A percentile compares a stretch with the other conserved stretches of the same genome.
Conservation (phyloP, 2,797 vertebrate species). For the Aldrovandia affinis region DNA sequence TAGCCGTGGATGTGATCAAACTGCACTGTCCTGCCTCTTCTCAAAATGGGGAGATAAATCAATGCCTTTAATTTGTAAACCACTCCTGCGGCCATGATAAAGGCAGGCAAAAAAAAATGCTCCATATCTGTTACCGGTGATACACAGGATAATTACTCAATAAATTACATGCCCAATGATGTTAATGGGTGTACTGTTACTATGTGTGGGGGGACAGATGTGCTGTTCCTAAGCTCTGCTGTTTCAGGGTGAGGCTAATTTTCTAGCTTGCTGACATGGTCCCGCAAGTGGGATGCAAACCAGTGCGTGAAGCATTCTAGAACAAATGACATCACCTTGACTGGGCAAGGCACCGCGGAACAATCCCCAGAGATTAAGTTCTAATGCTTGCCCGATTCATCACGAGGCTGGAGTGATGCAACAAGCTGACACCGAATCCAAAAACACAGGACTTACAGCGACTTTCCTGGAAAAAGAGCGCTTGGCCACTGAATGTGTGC, state of each 20-base stretch:
- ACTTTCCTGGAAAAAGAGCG: not conserved
- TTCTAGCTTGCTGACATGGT: not conserved
- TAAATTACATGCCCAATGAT: not conserved
- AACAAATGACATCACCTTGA: constrained; percentile 61
- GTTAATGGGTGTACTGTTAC: not conserved
- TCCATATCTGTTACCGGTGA: not conserved
- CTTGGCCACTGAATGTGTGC: constrained; percentile 47
- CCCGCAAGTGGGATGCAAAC: constrained; percentile 34
- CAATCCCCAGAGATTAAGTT: constrained; percentile 58
- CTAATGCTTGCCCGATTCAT: constrained; percentile 45
- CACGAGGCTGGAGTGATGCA: constrained; percentile 44
- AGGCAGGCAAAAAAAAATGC: not conserved
- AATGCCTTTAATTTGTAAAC: not conserved
- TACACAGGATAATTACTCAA: not conserved
- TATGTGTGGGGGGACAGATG: not conserved
- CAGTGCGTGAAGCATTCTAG: constrained; percentile 38
- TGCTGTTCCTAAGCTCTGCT: not conserved
- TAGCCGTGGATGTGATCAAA: not conserved
- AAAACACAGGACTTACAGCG: constrained; percentile 1
- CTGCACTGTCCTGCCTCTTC: not conserved
- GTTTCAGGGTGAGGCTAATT: not conserved
- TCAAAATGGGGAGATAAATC: not conserved
- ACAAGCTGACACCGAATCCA: not conserved
- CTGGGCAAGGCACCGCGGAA: constrained; percentile 42
- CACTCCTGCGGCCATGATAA: not conserved